Conservation (phyloP, 2,888 invertebrate species). For the Volucella bombylans region DNA sequence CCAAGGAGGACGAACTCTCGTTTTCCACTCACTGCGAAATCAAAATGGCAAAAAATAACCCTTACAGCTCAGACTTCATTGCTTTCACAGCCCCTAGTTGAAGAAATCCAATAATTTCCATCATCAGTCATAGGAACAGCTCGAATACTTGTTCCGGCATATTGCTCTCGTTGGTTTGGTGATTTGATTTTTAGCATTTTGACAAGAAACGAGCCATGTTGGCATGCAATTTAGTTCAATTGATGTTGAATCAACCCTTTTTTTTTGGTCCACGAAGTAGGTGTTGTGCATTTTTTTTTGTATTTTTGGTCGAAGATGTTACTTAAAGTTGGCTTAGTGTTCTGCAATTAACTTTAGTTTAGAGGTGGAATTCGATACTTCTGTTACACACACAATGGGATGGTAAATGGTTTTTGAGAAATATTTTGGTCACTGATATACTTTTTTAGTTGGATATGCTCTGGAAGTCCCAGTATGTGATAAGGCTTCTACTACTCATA, state of each 20-base stretch:
- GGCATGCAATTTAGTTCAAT: constrained; percentile 63
- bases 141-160: constrained; percentile 12
- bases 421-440: too few relatives aligned
- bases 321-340: constrained; percentile 1
- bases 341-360: too few relatives aligned
- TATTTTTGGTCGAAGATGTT: neutral
- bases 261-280: constrained; percentile 8
- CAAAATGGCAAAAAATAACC: constrained; percentile 2
- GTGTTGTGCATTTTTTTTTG: neutral
- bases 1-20: constrained; percentile 46
- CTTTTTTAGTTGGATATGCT: too few relatives aligned
- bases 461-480: too few relatives aligned
- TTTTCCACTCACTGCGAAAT: constrained; percentile 22
- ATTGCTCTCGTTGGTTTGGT: constrained; percentile 44
- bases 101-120: constrained; percentile 58
- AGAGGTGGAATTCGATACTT: too few relatives aligned
- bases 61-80: constrained; percentile 5
- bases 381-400: too few relatives aligned
- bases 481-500: too few relatives aligned
- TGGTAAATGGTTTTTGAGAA: too few relatives aligned
- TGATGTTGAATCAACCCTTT: constrained; percentile 39
- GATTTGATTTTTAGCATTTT: constrained; percentile 66
- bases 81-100: constrained; percentile 8
- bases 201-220: constrained; percentile 64
- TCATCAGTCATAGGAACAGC: constrained; percentile 35